These are phyloP conservation scores for Pomacea canaliculata DNA, from an alignment of 2,888 invertebrate genomes.

Conservation along the genomic window DNA sequence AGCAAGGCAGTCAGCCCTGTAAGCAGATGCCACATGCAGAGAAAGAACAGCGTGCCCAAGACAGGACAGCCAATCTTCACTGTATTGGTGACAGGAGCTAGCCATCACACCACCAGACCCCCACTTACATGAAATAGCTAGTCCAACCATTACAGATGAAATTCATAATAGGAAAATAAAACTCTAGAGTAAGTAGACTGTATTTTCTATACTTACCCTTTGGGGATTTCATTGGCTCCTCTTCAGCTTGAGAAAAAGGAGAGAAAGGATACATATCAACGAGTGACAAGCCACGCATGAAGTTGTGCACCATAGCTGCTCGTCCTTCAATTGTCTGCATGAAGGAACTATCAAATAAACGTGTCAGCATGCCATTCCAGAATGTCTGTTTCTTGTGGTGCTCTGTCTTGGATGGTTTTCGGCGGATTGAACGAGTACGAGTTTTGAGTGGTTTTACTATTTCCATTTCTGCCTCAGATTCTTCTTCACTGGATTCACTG, in stretches of 20 bases:
- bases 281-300: conserved; percentile 69
- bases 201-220: too few relatives aligned
- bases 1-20: too few relatives aligned
- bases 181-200: too few relatives aligned
- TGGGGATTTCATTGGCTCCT: not conserved
- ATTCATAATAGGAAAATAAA: too few relatives aligned
- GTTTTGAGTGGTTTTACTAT: not conserved
- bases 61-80: too few relatives aligned
- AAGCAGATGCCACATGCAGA: too few relatives aligned
- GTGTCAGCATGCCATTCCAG: conserved; percentile 43
- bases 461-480: not conserved
- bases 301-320: conserved; percentile 71
- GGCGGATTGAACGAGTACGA: not conserved
- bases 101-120: too few relatives aligned
- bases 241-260: conserved; percentile 52
- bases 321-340: conserved; percentile 69
- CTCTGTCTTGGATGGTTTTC: conserved; percentile 8
- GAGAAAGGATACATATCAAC: conserved; percentile 67
- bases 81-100: too few relatives aligned
- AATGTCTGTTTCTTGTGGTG: conserved; percentile 34
- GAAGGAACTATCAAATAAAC: conserved; percentile 37
- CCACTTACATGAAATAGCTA: too few relatives aligned
- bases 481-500: conserved; percentile 36
- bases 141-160: too few relatives aligned
- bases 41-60: too few relatives aligned